These are phyloP conservation scores for Vanessa atalanta DNA, from an alignment of 1,140 invertebrate genomes.

Conservation along the genomic window DNA sequence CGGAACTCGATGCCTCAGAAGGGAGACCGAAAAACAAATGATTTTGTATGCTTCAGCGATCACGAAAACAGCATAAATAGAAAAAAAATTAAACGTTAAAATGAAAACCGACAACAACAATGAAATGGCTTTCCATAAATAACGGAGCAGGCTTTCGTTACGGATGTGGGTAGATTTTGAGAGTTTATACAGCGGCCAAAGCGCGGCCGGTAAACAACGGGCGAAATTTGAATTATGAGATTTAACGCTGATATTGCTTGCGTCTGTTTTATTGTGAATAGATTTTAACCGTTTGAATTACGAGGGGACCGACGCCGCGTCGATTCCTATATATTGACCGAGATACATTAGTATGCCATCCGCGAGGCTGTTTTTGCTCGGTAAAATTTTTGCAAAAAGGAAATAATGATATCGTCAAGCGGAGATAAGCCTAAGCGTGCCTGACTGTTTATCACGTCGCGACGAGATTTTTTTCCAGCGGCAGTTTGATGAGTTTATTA, in stretches of 20 bases:
- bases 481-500: slow-evolving; percentile 52
- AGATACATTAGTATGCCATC: slow-evolving; percentile 64
- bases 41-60: slow-evolving; percentile 59
- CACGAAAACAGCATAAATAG: slow-evolving; percentile 70
- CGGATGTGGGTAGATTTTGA: slow-evolving; percentile 78
- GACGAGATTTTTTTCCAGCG: slow-evolving; percentile 60
- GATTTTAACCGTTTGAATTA: slow-evolving; percentile 64
- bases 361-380: slow-evolving; percentile 68
- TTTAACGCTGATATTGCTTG: slow-evolving; percentile 65
- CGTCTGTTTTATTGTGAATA: slow-evolving; percentile 70
- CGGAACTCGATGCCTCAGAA: slow-evolving; percentile 57
- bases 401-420: slow-evolving; percentile 77
- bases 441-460: slow-evolving; percentile 68
- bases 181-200: slow-evolving; percentile 72
- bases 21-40: slow-evolving; percentile 65
- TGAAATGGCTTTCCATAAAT: slow-evolving; percentile 79
- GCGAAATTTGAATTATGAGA: slow-evolving; percentile 77
- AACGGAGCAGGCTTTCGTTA: slow-evolving; percentile 75
- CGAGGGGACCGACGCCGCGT: slow-evolving; percentile 39
- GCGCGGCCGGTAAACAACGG: slow-evolving; percentile 66
- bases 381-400: slow-evolving; percentile 73
- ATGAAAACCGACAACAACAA: slow-evolving; percentile 78
- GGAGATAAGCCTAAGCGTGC: slow-evolving; percentile 70
- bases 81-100: slow-evolving; percentile 75
- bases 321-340: slow-evolving; percentile 71